phyloP scores from a whole-genome alignment of 2,113 vertebrate species.

The Silurus glanis region DNA sequence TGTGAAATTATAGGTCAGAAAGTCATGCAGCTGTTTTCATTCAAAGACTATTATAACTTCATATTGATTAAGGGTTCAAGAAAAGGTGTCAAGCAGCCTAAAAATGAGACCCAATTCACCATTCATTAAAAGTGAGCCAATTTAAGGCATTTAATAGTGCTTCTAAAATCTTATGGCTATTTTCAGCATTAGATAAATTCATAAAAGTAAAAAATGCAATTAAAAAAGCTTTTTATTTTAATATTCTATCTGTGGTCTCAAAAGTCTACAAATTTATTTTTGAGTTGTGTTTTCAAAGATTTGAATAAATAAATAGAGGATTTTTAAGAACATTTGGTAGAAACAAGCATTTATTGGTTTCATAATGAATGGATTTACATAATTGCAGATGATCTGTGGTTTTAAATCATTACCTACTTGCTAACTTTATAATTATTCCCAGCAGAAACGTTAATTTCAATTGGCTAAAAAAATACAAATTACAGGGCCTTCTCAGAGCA shows the following conservation, averaged over 20 bases:
- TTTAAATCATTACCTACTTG: neutral
- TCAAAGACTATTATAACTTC: slow-evolving; percentile 3
- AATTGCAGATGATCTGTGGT: neutral
- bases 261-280: neutral
- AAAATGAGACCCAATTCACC: neutral
- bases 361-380: neutral
- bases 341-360: neutral
- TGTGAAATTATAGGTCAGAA: slow-evolving; percentile 30
- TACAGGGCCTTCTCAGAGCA: neutral
- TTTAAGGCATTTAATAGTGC: neutral
- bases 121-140: neutral
- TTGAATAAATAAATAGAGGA: neutral
- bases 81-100: neutral
- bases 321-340: neutral
- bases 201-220: neutral
- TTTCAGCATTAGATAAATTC: neutral
- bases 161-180: neutral
- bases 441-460: neutral
- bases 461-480: neutral
- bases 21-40: slow-evolving; percentile 28
- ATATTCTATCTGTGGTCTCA: neutral
- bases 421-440: neutral
- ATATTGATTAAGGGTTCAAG: slow-evolving; percentile 37
- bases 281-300: neutral
- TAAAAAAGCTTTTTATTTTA: neutral